These are phyloP conservation scores for Amazona finschi DNA, from an alignment of 2,797 vertebrate species.

Conservation along the genomic window DNA sequence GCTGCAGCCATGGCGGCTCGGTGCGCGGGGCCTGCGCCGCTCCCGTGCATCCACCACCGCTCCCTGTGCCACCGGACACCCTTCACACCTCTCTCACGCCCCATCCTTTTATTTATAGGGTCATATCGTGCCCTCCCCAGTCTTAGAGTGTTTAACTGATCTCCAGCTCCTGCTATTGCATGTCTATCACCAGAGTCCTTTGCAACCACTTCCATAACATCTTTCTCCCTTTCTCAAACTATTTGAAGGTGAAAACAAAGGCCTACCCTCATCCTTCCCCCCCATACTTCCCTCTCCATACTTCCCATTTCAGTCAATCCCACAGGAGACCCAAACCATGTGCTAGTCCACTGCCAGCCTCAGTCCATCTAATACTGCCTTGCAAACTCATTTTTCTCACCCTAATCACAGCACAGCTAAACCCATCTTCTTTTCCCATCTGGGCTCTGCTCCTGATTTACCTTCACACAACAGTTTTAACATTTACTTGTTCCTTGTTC, in stretches of 20 bases:
- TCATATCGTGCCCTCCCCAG: background rate
- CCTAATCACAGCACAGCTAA: background rate
- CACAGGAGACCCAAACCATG: accelerated
- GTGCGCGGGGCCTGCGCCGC: background rate
- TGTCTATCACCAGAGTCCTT: background rate
- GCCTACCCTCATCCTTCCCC: too few species aligned
- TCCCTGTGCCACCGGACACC: background rate
- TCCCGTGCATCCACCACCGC: background rate
- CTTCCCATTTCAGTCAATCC: background rate
- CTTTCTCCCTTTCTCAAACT: background rate
- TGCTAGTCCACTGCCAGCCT: background rate
- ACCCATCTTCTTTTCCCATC: background rate
- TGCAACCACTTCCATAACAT: background rate
- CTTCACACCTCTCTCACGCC: background rate
- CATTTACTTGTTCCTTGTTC: background rate
- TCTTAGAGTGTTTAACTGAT: background rate
- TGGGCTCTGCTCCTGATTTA: background rate
- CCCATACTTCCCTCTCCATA: background rate
- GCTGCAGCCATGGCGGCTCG: background rate
- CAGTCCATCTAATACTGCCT: background rate
- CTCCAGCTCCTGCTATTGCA: background rate
- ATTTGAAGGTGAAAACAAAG: background rate
- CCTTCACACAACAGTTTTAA: background rate
- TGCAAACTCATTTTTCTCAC: background rate
- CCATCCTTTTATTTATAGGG: background rate